Base-by-base conservation (phyloP, 2,797 vertebrate genomes). In the Helarctos malayanus region DNA sequence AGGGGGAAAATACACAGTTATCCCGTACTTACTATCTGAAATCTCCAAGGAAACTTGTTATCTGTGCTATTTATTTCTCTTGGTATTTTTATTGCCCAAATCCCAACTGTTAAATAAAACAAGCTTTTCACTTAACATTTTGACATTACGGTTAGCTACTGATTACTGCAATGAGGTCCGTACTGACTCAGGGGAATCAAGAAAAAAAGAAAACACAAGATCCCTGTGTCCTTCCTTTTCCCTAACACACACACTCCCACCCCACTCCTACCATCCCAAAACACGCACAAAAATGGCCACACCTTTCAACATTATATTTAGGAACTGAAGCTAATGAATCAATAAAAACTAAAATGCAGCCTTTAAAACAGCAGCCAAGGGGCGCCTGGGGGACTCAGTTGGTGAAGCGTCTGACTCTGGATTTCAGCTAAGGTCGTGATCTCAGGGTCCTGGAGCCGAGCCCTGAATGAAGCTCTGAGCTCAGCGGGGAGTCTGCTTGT, bases 331-430 rank as follows among this genome's bases (percentile, higher is more conserved):
- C 45, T 89, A 91, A 83, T 29, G 13, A 96, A 83, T 47, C 73
- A 71, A 96, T 63, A 83, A 95, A 81, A 96, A 91, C 63, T 97
- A 94, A 95, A 92, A 89, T 29, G 16, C 25, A 82, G 15, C 49
- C 54, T 89, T 69, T 78, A 92, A 94, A n/a, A 65, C 32, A 8
- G 63, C 7, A 68, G 65, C 18, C n/a, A 35, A 68, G n/a, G n/a
- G 65, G n/a, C 0, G 18, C 18, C 65, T 35, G n/a, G n/a, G n/a
- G 5, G n/a, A 18, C n/a, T 35, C 65, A 68, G 35, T 68, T n/a
- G 10, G 65, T 8, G 2, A 68, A 68, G n/a, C 6, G 0, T 11
- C 65, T 35, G 65, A 35, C 65, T 63, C 11, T 57, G 12, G 3
- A 35, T 35, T 35, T 68, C 65, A 2, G 65, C n/a, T 35, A n/a